Evolutionary conservation across 2,888 invertebrate genomes (phyloP).

Genomic region (Rhimphoctona megacephalus): DNA sequence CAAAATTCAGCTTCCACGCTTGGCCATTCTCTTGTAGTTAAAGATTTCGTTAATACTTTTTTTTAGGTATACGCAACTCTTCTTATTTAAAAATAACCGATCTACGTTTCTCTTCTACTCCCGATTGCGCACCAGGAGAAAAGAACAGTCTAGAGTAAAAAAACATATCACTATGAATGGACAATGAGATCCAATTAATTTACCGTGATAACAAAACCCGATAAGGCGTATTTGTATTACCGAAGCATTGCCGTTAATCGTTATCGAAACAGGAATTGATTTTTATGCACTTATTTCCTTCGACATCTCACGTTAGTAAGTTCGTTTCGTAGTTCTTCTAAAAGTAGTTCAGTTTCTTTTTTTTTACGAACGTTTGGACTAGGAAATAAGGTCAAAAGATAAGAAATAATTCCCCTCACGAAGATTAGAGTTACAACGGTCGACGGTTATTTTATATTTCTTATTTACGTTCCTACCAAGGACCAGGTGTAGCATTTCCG

Average conservation of each 20-base stretch:
- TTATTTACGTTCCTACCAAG: neutral
- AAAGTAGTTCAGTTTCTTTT: conserved; percentile 8
- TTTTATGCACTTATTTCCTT: neutral
- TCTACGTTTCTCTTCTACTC: neutral
- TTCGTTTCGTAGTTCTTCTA: neutral
- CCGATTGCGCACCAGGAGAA: neutral
- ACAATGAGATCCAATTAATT: conserved; percentile 40
- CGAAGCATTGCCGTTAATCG: conserved; percentile 29
- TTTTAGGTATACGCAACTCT: neutral
- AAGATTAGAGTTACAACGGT: conserved; percentile 9
- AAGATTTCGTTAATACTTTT: neutral
- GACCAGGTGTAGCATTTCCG: conserved; percentile 27
- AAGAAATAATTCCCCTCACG: neutral
- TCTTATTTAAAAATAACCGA: neutral
- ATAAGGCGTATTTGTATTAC: conserved; percentile 5
- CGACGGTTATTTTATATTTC: neutral
- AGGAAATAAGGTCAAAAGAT: conserved; percentile 20
- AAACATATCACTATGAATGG: conserved; percentile 6
- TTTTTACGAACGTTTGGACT: neutral
- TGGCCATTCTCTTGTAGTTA: neutral
- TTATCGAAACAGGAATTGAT: conserved; percentile 24
- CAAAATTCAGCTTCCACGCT: neutral
- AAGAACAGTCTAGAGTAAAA: neutral
- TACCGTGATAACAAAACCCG: conserved; percentile 11
- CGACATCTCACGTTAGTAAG: neutral